Evolutionary conservation across 2,113 vertebrate genomes (phyloP).

Genomic region (Crotalus horridus): DNA sequence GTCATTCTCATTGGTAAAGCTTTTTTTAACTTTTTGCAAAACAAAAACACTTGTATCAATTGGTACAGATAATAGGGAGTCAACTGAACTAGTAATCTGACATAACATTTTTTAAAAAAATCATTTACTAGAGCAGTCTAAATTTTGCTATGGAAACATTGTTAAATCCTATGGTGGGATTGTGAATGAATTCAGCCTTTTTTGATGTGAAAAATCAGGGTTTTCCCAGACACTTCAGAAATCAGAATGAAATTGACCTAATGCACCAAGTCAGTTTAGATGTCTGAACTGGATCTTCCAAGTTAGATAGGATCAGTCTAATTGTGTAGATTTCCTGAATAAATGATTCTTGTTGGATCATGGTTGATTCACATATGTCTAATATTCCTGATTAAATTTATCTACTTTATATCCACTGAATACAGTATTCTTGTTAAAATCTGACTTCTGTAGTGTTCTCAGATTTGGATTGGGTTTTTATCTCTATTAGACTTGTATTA

Average conservation of each 20-base stretch:
- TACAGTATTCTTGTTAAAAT: background rate
- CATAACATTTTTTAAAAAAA: background rate
- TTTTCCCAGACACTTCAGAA: background rate
- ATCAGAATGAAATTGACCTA: background rate
- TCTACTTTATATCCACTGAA: background rate
- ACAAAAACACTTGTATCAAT: background rate
- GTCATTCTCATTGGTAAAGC: background rate
- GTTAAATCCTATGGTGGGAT: background rate
- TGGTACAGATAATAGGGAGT: background rate
- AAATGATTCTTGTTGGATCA: background rate
- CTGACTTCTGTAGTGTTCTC: background rate
- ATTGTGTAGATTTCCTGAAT: background rate
- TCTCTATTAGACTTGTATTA: background rate
- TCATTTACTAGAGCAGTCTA: background rate
- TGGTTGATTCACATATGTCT: background rate
- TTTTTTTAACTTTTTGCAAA: background rate
- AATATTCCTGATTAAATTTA: background rate
- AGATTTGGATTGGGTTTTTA: background rate
- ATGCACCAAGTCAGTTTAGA: background rate
- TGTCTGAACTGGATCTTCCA: background rate
- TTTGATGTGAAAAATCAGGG: background rate
- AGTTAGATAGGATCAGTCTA: background rate
- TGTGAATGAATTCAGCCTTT: background rate
- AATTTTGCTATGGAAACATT: background rate
- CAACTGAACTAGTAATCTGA: background rate